Evolutionary conservation across 2,888 invertebrate species (phyloP), one percentile per base, ranked within the genome.

Genomic region (Linyphia triangularis): DNA sequence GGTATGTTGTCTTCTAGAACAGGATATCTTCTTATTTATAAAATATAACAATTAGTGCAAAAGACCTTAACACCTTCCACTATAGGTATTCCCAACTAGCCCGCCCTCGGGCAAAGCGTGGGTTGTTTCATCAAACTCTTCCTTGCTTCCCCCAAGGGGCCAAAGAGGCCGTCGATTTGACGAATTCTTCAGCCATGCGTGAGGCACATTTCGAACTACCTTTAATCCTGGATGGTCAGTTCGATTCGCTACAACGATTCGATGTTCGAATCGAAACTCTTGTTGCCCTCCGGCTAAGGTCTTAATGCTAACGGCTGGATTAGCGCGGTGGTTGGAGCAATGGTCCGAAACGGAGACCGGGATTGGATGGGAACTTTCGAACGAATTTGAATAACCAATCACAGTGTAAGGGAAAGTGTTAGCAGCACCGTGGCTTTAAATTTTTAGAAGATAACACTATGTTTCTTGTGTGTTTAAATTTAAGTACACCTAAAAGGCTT

Each of bases 201-300:
- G 40, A 57, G 33, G 57, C 26, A 69, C 40, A 30, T 67, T 51
- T 61, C 30, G 67, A 37, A 51, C n/a, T n/a, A n/a, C 51, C 81
- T 59, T 59, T 59, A 69, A 81, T 69, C 69, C 81, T 26, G 22
- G 81, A 57, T 22, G 57, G 57, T 33, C 59, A 81, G 81, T 81
- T 70, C 57, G 81, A 57, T 13, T 26, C 57, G 81, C 33, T 70
- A n/a, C 33, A 59, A 57, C 69, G 79, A 26, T 51, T 51, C 43
- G 79, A 65, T 30, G 51, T 28, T 30, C 51, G 51, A 67, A 28
- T 67, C 67, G 67, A 13, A 43, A 30, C 72, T 30, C 33, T 13
- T 16, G 51, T 51, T 9, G 61, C 77, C 77, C 40, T 22, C 77
- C 37, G 77, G 22, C 33, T 40, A 9, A 16, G 43, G 51, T 13